Percentiles rank a stretch among this genome's conserved stretches.
Conservation (phyloP, 2,113 vertebrate genomes). For the Chionomys nivalis region DNA sequence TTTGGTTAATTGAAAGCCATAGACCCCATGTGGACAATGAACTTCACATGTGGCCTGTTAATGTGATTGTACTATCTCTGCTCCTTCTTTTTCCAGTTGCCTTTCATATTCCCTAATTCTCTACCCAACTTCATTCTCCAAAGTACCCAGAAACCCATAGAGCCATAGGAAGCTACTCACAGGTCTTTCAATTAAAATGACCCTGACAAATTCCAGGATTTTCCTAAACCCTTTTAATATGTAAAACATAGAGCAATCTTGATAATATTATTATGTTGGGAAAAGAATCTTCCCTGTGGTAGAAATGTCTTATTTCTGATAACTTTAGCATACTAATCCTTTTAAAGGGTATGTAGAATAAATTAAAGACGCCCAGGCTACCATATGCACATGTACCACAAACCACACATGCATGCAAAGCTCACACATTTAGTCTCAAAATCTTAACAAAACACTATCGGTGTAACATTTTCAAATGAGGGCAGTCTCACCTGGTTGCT, state of each 20-base stretch:
- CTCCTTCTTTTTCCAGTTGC: background rate
- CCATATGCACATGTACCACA: background rate
- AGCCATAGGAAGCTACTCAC: background rate
- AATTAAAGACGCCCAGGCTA: background rate
- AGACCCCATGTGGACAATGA: background rate
- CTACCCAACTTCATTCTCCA: background rate
- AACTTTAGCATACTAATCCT: background rate
- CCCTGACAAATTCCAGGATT: background rate
- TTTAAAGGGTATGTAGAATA: background rate
- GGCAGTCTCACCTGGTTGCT: background rate
- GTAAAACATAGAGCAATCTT: background rate
- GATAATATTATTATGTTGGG: background rate
- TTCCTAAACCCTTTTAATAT: slow-evolving; percentile 13
- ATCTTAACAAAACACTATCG: background rate
- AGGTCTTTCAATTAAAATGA: background rate
- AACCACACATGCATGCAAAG: background rate
- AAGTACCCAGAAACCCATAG: background rate
- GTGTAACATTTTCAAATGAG: background rate
- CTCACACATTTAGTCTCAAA: background rate
- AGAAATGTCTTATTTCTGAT: background rate
- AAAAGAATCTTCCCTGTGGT: background rate
- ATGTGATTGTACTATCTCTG: background rate
- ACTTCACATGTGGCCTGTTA: background rate
- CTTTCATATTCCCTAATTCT: background rate
- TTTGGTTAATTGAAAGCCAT: slow-evolving; percentile 48